Base-by-base conservation (phyloP, 2,113 vertebrate species). In the Argyrosomus japonicus region DNA sequence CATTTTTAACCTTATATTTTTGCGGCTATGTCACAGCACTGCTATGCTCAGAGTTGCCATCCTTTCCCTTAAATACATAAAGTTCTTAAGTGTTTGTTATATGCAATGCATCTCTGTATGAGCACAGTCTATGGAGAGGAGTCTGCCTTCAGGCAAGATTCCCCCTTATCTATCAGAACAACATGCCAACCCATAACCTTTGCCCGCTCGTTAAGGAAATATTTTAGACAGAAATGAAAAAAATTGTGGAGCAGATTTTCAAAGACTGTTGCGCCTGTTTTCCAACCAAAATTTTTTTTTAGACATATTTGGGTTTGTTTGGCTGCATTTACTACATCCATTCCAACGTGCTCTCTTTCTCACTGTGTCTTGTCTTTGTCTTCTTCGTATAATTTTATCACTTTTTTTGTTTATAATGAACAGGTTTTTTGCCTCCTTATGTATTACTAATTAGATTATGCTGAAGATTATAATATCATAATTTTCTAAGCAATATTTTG, bases 81-180 rank as follows among this genome's bases (percentile, higher is more conserved):
- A 25, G 13, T 73, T 29, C 18, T 21, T 15, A 61, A 32, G 56
- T 48, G 25, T n/a, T 73, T 48, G 25, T 14, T 3, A n/a, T 63
- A 64, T n/a, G 61, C 61, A n/a, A 4, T n/a, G 19, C 32, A 19
- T 72, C 69, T 72, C 53, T 72, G n/a, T 11, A 56, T 23, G 36
- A 72, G 32, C 40, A 60, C 11, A 50, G 57, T 23, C 19, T 23
- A 4, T 51, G 7, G 71, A 27, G 6, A 47, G 11, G 32, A 36
- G 72, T 48, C 54, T 73, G 36, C 69, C n/a, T 45, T 45, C 53
- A 57, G 53, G 23, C 53, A 58, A 18, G 36, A 57, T 56, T 43
- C 14, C 58, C 29, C 3, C 21, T 25, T 18, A 23, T 27, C 58
- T 23, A 1, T 51, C 45, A 19, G 9, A 61, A 36, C 11, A 32